Evolutionary conservation across 2,888 invertebrate species (phyloP).

Genomic region (Eulithis prunata): DNA sequence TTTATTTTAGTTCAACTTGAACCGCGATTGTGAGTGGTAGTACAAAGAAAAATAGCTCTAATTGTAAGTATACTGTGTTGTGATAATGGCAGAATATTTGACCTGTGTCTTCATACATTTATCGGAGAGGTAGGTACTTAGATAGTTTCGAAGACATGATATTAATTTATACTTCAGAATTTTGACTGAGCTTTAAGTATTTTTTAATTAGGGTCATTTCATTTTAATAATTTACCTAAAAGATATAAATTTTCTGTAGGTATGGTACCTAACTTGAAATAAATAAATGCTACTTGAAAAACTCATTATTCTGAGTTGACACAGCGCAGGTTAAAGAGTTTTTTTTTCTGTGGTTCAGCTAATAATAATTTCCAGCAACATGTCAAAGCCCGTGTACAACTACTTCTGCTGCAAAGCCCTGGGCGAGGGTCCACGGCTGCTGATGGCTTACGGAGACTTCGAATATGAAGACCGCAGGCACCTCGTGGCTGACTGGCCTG

Average conservation of each 20-base stretch:
- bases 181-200: conserved; percentile 4
- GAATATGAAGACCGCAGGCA: conserved; percentile 86
- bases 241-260: too few relatives aligned
- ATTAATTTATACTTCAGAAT: not conserved
- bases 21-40: conserved; percentile 9
- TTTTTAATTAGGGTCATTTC: not conserved
- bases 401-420: conserved; percentile 86
- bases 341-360: too few relatives aligned
- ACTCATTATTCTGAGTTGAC: too few relatives aligned
- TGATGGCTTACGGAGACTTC: conserved; percentile 85
- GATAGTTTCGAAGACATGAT: conserved; percentile 6
- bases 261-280: too few relatives aligned
- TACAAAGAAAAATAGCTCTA: not conserved
- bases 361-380: conserved; percentile 46
- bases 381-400: conserved; percentile 80
- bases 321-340: too few relatives aligned
- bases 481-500: conserved; percentile 75
- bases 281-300: too few relatives aligned
- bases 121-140: conserved; percentile 10
- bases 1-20: conserved; percentile 2
- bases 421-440: conserved; percentile 84
- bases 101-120: conserved; percentile 23
- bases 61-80: conserved; percentile 8
- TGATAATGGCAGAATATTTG: conserved; percentile 21
- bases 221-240: too few relatives aligned